These are phyloP conservation scores for Premnoplex brunnescens DNA, from an alignment of 2,797 vertebrate genomes.

Conservation along the genomic window DNA sequence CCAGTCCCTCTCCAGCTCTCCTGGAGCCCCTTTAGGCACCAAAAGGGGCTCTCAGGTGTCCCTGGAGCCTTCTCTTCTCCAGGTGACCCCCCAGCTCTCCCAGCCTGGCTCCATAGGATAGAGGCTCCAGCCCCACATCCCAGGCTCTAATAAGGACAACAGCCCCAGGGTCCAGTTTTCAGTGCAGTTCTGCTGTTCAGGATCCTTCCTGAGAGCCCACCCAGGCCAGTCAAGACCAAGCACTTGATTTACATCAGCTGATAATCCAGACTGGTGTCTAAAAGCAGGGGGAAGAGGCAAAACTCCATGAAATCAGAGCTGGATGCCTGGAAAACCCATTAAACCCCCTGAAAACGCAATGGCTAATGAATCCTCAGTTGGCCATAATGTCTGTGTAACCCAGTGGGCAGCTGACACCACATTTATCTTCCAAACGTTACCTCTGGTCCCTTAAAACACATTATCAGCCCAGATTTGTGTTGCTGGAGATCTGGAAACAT, in stretches of 20 bases:
- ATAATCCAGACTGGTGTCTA: neutral
- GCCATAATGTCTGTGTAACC: neutral
- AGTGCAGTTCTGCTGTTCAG: neutral
- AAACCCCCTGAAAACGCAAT: neutral
- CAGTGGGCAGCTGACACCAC: slow-evolving; percentile 33
- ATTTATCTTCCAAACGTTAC: slow-evolving; percentile 41
- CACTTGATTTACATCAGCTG: neutral
- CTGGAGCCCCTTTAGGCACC: neutral
- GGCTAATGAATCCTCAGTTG: neutral
- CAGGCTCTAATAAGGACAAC: neutral
- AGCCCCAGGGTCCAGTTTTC: neutral
- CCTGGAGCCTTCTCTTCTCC: neutral
- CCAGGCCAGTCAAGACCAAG: neutral
- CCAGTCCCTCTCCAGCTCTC: neutral
- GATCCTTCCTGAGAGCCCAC: neutral
- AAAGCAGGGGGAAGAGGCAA: neutral
- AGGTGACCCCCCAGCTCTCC: neutral
- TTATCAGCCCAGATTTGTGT: slow-evolving; percentile 39
- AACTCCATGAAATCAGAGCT: neutral
- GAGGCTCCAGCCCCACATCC: neutral
- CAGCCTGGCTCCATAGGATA: neutral
- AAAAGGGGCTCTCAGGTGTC: neutral
- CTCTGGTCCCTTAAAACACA: neutral
- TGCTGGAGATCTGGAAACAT: slow-evolving; percentile 11
- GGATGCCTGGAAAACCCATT: slow-evolving; percentile 14